Evolutionary conservation across 2,888 invertebrate genomes (phyloP).

Genomic region (Anthophora plumipes): DNA sequence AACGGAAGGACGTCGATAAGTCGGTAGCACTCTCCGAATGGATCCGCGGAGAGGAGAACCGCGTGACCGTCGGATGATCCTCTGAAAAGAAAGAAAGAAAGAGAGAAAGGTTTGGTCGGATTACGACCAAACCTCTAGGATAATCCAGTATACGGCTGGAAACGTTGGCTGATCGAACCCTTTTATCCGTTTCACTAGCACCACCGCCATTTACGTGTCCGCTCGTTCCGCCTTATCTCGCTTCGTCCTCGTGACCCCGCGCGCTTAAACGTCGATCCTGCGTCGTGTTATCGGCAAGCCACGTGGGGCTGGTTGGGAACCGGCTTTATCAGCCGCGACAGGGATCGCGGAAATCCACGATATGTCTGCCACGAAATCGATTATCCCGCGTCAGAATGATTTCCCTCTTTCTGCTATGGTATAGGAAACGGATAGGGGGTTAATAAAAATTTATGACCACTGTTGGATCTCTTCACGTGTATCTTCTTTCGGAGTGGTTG

Average conservation of each 20-base stretch:
- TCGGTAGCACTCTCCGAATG: conserved; percentile 55
- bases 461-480: not conserved
- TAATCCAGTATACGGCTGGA: conserved; percentile 68
- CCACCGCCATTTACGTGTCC: conserved; percentile 67
- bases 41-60: conserved; percentile 36
- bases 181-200: conserved; percentile 68
- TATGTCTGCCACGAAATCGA: conserved; percentile 64
- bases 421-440: not conserved
- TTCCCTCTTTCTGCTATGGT: conserved; percentile 17
- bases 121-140: conserved; percentile 71
- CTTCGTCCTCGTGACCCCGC: conserved; percentile 64
- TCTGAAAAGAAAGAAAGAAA: conserved; percentile 41
- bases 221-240: conserved; percentile 63
- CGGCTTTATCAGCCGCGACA: conserved; percentile 66
- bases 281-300: conserved; percentile 64
- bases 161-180: conserved; percentile 65
- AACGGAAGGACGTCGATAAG: conserved; percentile 62
- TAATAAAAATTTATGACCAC: conserved; percentile 33
- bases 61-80: conserved; percentile 63
- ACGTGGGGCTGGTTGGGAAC: not conserved
- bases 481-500: not conserved
- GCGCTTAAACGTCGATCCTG: conserved; percentile 70
- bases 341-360: conserved; percentile 65
- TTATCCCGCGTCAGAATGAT: conserved; percentile 69
- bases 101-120: too few species aligned